phyloP scores from a whole-genome alignment of 1,140 invertebrate species.

The Macrocentrus cingulum region DNA sequence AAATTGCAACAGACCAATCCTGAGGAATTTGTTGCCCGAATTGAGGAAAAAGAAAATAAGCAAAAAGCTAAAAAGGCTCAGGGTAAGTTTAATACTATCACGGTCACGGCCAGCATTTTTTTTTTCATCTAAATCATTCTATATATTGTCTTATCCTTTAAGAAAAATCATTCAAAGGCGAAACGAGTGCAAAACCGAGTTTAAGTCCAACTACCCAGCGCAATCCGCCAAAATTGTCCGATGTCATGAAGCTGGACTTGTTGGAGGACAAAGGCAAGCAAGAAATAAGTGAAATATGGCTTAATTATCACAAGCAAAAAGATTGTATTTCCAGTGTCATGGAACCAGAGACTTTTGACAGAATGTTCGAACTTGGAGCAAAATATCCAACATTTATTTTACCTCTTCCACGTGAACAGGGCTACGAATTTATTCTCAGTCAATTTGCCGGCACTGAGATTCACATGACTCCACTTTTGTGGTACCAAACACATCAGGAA shows the following conservation, averaged over 20 bases:
- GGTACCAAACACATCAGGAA: slow-evolving; percentile 87
- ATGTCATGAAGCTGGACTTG: slow-evolving; percentile 80
- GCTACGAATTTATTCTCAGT: slow-evolving; percentile 86
- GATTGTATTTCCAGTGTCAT: slow-evolving; percentile 73
- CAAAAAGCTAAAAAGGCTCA: not conserved
- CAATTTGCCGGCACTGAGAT: slow-evolving; percentile 76
- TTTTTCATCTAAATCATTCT: too few relatives aligned
- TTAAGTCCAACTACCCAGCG: slow-evolving; percentile 55
- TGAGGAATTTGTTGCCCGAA: slow-evolving; percentile 71
- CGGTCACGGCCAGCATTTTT: too few relatives aligned
- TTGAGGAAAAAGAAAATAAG: slow-evolving; percentile 59
- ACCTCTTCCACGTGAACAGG: slow-evolving; percentile 77
- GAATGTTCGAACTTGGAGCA: slow-evolving; percentile 62
- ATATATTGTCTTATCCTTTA: not conserved
- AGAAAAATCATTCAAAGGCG: slow-evolving; percentile 37
- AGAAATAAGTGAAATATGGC: slow-evolving; percentile 80
- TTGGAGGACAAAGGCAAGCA: slow-evolving; percentile 71
- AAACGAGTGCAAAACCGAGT: slow-evolving; percentile 51
- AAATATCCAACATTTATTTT: slow-evolving; percentile 76
- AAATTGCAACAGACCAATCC: slow-evolving; percentile 73
- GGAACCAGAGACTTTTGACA: slow-evolving; percentile 63
- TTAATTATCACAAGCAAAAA: slow-evolving; percentile 77
- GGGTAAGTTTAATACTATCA: too few relatives aligned
- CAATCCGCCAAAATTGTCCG: slow-evolving; percentile 58
- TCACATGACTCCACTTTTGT: slow-evolving; percentile 84